phyloP scores from a whole-genome alignment of 1,140 invertebrate species.

The Oreohelix idahoensis region DNA sequence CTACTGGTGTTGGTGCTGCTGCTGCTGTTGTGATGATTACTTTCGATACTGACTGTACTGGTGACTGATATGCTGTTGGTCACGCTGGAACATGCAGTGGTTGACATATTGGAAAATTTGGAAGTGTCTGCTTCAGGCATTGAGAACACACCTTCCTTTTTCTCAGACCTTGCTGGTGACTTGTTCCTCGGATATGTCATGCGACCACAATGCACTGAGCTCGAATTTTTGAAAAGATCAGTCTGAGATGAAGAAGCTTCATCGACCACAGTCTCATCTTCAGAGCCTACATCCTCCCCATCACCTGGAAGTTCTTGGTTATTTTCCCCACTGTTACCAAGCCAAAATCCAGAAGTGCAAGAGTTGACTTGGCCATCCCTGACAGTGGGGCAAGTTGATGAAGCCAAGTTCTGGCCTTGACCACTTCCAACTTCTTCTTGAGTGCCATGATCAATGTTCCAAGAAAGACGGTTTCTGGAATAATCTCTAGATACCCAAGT shows the following conservation, averaged over 20 bases:
- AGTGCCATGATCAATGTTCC: not conserved
- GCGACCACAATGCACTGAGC: not conserved
- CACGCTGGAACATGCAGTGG: not conserved
- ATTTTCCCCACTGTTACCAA: not conserved
- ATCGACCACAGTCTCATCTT: not conserved
- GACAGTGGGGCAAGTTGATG: not conserved
- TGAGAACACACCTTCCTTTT: not conserved
- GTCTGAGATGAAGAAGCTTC: not conserved
- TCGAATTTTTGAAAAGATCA: not conserved
- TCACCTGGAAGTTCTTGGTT: not conserved
- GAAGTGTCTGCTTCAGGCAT: not conserved
- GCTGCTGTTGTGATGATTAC: not conserved
- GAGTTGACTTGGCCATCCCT: not conserved
- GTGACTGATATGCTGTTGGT: not conserved
- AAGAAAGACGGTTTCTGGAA: not conserved
- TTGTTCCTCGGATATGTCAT: not conserved
- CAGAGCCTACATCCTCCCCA: not conserved
- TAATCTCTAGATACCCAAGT: not conserved
- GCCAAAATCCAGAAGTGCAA: not conserved
- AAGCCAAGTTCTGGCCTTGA: not conserved
- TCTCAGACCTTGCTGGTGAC: not conserved
- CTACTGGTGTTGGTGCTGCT: not conserved
- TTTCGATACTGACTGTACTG: not conserved
- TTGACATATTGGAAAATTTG: not conserved
- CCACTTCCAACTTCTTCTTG: not conserved